Percentiles rank a stretch among this genome's conserved stretches.
Evolutionary conservation across 2,797 vertebrate species (phyloP).

Genomic region (Peromyscus attwateri): DNA sequence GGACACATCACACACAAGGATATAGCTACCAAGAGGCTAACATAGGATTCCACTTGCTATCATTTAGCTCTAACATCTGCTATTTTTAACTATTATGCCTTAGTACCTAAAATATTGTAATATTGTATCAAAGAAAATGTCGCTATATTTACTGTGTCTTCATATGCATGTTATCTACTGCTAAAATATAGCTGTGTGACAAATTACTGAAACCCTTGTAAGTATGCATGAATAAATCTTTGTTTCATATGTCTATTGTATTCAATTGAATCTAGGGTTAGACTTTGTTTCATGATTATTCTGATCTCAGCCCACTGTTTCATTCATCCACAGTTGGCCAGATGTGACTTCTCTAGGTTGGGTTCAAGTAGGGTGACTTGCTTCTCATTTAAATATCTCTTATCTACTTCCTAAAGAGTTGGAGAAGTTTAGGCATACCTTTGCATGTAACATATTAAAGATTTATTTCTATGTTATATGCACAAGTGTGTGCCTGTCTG

Average conservation of each 20-base stretch:
- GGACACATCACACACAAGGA: background rate
- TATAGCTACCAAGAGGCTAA: background rate
- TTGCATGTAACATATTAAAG: background rate
- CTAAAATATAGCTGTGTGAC: background rate
- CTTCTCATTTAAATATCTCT: background rate
- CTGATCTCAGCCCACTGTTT: background rate
- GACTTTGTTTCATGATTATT: background rate
- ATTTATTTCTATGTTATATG: background rate
- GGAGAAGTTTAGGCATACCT: background rate
- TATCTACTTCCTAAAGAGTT: background rate
- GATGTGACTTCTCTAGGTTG: background rate
- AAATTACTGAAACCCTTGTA: background rate
- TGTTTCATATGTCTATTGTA: background rate
- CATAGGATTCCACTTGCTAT: background rate
- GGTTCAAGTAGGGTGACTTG: background rate
- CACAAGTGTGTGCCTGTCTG: background rate
- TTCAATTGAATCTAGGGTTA: background rate
- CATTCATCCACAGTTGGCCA: background rate
- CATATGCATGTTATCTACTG: background rate
- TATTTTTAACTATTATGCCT: background rate
- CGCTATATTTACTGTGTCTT: background rate
- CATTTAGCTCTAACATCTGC: background rate
- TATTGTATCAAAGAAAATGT: background rate
- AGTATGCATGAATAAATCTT: background rate
- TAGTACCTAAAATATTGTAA: background rate